Conservation (phyloP, 2,797 vertebrate species). For the Macropus fuliginosus region DNA sequence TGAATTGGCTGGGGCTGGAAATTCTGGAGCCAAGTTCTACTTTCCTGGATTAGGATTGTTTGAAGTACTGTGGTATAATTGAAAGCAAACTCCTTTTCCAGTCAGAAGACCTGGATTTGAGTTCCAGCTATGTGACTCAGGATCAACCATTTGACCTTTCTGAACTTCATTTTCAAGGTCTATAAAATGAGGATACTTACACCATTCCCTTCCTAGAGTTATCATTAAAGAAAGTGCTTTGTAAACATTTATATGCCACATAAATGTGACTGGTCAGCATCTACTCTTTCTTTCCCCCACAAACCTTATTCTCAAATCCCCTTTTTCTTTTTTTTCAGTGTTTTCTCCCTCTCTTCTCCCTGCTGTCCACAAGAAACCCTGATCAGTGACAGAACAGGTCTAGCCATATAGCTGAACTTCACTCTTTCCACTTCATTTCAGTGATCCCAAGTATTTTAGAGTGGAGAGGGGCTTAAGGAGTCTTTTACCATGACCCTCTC, state of each 20-base stretch:
- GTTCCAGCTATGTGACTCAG: neutral
- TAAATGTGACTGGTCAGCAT: neutral
- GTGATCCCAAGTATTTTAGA: neutral
- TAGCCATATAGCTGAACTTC: neutral
- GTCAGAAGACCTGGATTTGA: neutral
- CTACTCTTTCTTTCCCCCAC: neutral
- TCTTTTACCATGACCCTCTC: neutral
- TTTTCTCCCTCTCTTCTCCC: neutral
- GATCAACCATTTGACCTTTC: neutral
- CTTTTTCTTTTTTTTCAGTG: neutral
- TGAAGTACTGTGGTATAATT: neutral
- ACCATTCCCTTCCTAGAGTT: neutral
- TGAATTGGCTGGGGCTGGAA: neutral
- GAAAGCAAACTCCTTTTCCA: neutral
- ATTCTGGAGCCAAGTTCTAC: neutral
- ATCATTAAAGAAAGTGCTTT: neutral
- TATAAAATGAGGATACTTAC: neutral
- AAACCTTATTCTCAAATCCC: neutral
- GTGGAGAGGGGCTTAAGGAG: neutral
- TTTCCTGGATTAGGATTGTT: neutral
- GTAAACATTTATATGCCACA: neutral
- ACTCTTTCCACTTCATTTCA: neutral
- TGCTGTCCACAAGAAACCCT: neutral
- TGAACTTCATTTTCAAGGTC: neutral
- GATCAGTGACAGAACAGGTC: neutral